A percentile compares a stretch with the other conserved stretches of the same genome.
Evolutionary conservation across 2,797 vertebrate species (phyloP).

Genomic region (Danio tinwini): DNA sequence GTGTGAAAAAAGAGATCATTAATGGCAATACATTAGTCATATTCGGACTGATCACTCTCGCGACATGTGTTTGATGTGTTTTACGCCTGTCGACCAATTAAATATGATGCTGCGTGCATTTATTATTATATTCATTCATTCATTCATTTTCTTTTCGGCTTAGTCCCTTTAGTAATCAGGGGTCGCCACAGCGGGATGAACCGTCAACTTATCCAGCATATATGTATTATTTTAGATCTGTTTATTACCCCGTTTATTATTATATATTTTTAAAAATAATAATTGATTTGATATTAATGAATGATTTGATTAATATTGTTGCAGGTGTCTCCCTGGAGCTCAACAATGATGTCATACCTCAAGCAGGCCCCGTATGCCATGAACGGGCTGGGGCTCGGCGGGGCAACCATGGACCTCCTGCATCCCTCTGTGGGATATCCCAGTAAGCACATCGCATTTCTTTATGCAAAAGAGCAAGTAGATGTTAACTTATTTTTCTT

Average conservation of each 20-base stretch:
- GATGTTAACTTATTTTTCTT: neutral
- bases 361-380: conserved; percentile 95
- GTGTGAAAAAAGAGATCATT: conserved; percentile 50
- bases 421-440: conserved; percentile 93
- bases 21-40: conserved; percentile 10
- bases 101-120: too few species aligned
- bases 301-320: neutral
- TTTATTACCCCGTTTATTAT: too few species aligned
- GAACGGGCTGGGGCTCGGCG: conserved; percentile 91
- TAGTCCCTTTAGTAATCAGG: too few species aligned
- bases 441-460: conserved; percentile 71
- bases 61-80: neutral
- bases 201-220: too few species aligned
- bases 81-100: neutral
- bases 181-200: too few species aligned
- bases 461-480: neutral
- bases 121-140: too few species aligned
- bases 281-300: too few species aligned
- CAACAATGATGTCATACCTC: conserved; percentile 95
- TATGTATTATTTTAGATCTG: too few species aligned
- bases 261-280: neutral
- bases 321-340: conserved; percentile 56
- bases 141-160: too few species aligned
- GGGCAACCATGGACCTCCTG: conserved; percentile 90
- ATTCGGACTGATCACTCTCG: conserved; percentile 27